A percentile compares a stretch with the other conserved stretches of the same genome.
Evolutionary conservation across 1,140 invertebrate species (phyloP).

Genomic region (Diabrotica virgifera): DNA sequence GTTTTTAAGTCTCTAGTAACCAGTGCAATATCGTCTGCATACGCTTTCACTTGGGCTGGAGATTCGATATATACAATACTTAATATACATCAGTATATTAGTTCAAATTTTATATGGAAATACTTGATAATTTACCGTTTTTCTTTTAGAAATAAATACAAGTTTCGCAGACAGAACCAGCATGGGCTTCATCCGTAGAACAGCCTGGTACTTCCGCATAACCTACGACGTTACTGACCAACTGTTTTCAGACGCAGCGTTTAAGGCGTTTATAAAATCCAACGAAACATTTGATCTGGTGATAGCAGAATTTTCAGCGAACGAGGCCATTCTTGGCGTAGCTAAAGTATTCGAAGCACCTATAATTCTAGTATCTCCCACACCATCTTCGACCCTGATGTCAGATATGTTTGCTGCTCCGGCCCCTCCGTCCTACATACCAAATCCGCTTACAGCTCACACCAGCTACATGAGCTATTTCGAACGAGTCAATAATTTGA

Average conservation of each 20-base stretch:
- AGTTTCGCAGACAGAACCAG: not conserved
- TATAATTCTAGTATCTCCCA: slow-evolving; percentile 30
- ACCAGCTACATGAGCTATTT: not conserved
- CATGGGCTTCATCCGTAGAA: not conserved
- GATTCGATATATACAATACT: no score
- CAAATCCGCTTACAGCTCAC: not conserved
- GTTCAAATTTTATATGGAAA: not conserved
- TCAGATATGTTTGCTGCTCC: not conserved
- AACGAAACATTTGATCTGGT: slow-evolving; percentile 50
- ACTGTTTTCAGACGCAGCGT: slow-evolving; percentile 3
- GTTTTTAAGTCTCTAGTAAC: no score
- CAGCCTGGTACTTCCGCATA: not conserved
- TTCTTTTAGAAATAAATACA: not conserved
- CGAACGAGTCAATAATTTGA: not conserved
- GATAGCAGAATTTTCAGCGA: slow-evolving; percentile 48
- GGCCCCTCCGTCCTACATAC: not conserved
- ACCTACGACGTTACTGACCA: not conserved
- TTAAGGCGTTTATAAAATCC: slow-evolving; percentile 26
- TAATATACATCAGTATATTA: no score
- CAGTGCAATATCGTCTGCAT: no score
- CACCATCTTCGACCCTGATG: not conserved
- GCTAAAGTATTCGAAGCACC: slow-evolving; percentile 46
- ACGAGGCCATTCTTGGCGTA: slow-evolving; percentile 48
- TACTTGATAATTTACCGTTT: not conserved
- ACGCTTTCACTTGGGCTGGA: no score